These are phyloP conservation scores for Stenodema calcarata DNA, from an alignment of 2,888 invertebrate species.

Conservation along the genomic window DNA sequence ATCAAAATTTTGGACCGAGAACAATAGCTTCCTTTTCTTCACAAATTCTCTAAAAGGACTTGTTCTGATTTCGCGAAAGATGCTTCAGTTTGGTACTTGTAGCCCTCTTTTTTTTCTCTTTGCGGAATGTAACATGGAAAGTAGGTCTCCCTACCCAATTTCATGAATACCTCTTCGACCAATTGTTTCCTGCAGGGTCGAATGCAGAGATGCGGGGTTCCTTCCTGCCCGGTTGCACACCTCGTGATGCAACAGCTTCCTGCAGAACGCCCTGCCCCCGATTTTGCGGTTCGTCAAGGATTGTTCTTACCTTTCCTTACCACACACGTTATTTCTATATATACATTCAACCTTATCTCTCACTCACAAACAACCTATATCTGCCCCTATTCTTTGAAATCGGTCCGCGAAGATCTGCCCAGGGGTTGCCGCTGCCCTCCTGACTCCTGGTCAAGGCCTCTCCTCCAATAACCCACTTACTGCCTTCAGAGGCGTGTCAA, in stretches of 20 bases:
- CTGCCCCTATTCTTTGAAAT: background rate
- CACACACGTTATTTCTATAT: background rate
- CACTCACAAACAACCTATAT: background rate
- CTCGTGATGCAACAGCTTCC: conserved; percentile 8
- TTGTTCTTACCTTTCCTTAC: background rate
- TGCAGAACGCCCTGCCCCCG: background rate
- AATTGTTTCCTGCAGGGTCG: background rate
- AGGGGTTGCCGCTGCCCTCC: background rate
- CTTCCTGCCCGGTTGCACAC: background rate
- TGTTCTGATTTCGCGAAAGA: no score
- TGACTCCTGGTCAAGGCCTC: background rate
- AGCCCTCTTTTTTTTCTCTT: no score
- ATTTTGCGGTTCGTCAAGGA: background rate
- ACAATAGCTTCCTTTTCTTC: no score
- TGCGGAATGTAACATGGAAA: no score
- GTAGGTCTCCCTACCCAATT: no score
- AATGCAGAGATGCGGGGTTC: conserved; percentile 9
- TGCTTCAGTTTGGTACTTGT: no score
- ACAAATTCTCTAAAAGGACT: no score
- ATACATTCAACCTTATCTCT: background rate
- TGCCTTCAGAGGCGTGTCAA: background rate
- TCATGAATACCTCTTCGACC: background rate
- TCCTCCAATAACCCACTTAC: background rate
- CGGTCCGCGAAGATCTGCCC: background rate
- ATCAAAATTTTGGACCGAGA: no score